Evolutionary conservation across 2,797 vertebrate genomes (phyloP).

Genomic region (Tragopan temminckii): DNA sequence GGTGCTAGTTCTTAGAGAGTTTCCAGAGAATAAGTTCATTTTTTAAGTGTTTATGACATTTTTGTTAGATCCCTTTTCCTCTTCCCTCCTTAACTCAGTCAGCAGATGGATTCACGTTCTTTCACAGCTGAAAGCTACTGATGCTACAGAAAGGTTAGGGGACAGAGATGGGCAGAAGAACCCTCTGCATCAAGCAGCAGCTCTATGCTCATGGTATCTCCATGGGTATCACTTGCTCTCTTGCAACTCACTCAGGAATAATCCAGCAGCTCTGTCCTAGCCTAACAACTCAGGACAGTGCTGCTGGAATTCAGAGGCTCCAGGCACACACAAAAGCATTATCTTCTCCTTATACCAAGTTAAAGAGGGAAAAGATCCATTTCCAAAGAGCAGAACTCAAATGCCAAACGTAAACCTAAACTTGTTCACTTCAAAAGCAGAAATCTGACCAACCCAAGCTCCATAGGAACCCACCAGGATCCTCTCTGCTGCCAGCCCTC

Average conservation of each 20-base stretch:
- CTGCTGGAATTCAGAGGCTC: neutral
- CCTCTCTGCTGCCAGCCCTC: neutral
- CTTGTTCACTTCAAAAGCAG: accelerated
- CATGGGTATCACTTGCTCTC: accelerated
- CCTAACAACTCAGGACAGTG: neutral
- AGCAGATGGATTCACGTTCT: neutral
- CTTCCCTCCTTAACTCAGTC: neutral
- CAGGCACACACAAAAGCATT: neutral
- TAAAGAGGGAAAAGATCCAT: accelerated
- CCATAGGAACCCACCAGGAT: neutral
- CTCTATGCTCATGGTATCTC: accelerated
- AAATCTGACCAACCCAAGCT: neutral
- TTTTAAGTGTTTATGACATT: neutral
- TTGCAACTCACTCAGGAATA: too few relatives aligned
- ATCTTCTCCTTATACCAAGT: accelerated
- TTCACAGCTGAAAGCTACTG: neutral
- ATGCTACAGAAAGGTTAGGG: neutral
- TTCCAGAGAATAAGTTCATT: neutral
- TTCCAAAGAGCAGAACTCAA: neutral
- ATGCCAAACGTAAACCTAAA: neutral
- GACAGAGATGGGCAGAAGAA: neutral
- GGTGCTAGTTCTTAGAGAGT: neutral
- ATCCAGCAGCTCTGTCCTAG: accelerated
- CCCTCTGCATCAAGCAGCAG: neutral
- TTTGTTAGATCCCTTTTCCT: neutral